These are phyloP conservation scores for Archocentrus centrarchus DNA, from an alignment of 2,113 vertebrate species.

Conservation along the genomic window DNA sequence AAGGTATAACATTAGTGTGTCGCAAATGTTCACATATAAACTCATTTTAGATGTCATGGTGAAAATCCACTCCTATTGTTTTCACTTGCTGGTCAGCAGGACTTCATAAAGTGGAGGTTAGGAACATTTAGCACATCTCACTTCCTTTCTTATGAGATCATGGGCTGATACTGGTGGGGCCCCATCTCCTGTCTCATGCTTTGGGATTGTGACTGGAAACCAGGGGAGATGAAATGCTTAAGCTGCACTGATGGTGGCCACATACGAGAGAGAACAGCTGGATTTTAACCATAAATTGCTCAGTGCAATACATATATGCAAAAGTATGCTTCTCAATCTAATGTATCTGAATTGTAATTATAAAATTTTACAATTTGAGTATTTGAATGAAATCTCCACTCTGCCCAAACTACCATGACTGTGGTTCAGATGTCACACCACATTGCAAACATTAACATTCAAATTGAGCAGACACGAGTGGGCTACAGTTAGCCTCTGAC, in stretches of 20 bases:
- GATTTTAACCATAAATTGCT: slow-evolving; percentile 16
- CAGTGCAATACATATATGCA: slow-evolving; percentile 25
- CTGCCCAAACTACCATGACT: too few species aligned
- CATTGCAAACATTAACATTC: too few species aligned
- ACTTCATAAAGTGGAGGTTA: slow-evolving; percentile 48
- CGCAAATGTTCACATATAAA: background rate
- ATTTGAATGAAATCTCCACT: too few species aligned
- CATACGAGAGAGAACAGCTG: slow-evolving; percentile 40
- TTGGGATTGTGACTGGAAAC: slow-evolving; percentile 54
- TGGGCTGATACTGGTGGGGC: slow-evolving; percentile 55
- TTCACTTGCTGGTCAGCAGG: slow-evolving; percentile 26
- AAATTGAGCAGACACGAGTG: too few species aligned
- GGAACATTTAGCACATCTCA: slow-evolving; percentile 41
- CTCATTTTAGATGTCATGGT: background rate
- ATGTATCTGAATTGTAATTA: too few species aligned
- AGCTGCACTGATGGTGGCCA: slow-evolving; percentile 46
- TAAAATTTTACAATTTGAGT: too few species aligned
- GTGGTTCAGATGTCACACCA: too few species aligned
- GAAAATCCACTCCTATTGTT: slow-evolving; percentile 10
- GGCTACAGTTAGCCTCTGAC: too few species aligned
- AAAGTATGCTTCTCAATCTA: background rate
- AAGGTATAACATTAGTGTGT: background rate
- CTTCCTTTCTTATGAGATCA: slow-evolving; percentile 77
- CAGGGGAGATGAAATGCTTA: slow-evolving; percentile 35
- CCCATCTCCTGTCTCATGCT: slow-evolving; percentile 47